A percentile compares a stretch with the other conserved stretches of the same genome.
phyloP scores from a whole-genome alignment of 2,113 vertebrate species.

The Scartelaos histophorus region DNA sequence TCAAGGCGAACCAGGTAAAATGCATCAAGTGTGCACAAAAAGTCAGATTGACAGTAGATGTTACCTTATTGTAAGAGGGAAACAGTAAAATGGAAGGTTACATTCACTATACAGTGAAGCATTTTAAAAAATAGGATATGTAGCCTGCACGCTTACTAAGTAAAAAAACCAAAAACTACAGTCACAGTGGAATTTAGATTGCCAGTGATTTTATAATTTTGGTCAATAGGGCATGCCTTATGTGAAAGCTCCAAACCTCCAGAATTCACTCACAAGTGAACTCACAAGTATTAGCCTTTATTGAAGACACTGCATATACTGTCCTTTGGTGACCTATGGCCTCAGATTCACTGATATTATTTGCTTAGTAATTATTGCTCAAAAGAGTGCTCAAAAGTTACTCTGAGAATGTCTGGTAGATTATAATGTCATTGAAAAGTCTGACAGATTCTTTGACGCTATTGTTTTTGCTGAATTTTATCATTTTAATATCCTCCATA shows the following conservation, averaged over 20 bases:
- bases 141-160: too few species aligned
- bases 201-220: too few species aligned
- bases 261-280: neutral
- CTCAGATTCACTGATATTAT: slow-evolving; percentile 8
- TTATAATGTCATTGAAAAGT: neutral
- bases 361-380: slow-evolving; percentile 12
- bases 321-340: neutral
- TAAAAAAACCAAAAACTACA: too few species aligned
- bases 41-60: neutral
- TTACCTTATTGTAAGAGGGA: neutral
- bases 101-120: neutral
- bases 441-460: neutral
- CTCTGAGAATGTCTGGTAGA: slow-evolving; percentile 9
- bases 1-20: neutral
- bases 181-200: too few species aligned
- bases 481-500: slow-evolving; percentile 1
- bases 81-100: neutral
- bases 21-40: neutral
- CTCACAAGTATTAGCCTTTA: neutral
- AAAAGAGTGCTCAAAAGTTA: neutral
- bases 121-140: neutral
- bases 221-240: too few species aligned
- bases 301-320: neutral
- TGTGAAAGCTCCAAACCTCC: neutral
- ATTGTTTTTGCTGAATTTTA: neutral